These are phyloP conservation scores for Plemyria rubiginata DNA, from an alignment of 2,888 invertebrate species.

Conservation along the genomic window DNA sequence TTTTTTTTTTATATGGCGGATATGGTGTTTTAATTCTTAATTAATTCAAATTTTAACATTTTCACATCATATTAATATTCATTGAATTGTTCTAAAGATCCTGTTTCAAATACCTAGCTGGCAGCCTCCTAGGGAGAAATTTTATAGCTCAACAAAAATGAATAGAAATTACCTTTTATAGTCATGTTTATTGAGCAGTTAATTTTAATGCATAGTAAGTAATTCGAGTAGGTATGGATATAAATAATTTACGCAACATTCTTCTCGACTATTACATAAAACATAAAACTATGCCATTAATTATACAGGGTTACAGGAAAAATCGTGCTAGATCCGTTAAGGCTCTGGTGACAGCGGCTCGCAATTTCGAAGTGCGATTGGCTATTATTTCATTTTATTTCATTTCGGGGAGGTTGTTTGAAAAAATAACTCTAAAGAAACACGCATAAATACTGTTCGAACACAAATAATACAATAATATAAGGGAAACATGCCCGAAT, in stretches of 20 bases:
- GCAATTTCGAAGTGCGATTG: too few species aligned
- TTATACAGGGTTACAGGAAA: too few species aligned
- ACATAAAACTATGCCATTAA: too few species aligned
- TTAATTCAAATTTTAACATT: constrained; percentile 39
- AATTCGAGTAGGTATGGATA: background rate
- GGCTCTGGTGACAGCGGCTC: too few species aligned
- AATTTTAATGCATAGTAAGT: constrained; percentile 11
- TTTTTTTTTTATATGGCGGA: constrained; percentile 28
- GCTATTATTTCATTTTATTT: too few species aligned
- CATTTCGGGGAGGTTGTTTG: too few species aligned
- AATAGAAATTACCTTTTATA: constrained; percentile 19
- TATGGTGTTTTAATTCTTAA: constrained; percentile 26
- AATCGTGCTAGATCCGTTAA: too few species aligned
- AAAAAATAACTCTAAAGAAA: too few species aligned
- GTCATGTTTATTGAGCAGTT: constrained; percentile 16
- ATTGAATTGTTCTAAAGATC: constrained; percentile 33
- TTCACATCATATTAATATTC: constrained; percentile 34
- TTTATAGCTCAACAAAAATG: constrained; percentile 23
- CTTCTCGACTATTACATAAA: too few species aligned
- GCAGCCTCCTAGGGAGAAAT: constrained; percentile 26
- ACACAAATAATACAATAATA: too few species aligned
- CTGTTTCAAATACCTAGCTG: constrained; percentile 28
- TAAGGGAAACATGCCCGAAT: too few species aligned
- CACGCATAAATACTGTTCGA: too few species aligned
- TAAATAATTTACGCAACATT: background rate